Base-by-base conservation (phyloP, 2,888 invertebrate genomes). In the Cosmorhoe ocellata region DNA sequence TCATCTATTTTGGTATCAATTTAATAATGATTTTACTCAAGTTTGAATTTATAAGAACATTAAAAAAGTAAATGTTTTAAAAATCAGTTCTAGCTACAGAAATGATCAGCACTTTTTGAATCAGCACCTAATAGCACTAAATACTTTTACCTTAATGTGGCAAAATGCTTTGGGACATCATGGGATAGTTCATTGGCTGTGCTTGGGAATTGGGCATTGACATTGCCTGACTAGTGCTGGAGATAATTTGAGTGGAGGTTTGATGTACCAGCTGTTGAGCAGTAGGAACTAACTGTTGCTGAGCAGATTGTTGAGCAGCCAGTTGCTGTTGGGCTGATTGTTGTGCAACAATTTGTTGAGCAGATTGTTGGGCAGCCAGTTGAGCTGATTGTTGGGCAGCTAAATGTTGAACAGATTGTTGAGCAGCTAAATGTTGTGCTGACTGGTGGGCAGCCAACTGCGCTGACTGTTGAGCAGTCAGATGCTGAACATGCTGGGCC, bases 211-310 rank as follows among this genome's bases (percentile, higher is more conserved):
- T 89, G 18, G 87, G 66, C 59, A 90, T 59, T 45, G 87, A 85
- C 83, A 90, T 84, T 8, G 87, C 82, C 66, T 90, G 90, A 76
- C 88, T 89, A 68, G 87, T 83, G 63, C 83, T 90, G 5, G 90
- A 87, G 41, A 90, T 88, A 24, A 85, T 87, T 56, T 89, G 90
- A 22, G 85, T 82, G n/a, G 87, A 82, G 33, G 86, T 83, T 67
- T 90, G 89, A 59, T 87, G 89, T 13, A 89, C 89, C 27, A 89
- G 62, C 55, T 88, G 87, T 58, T 81, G 83, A 2, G 81, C 82
- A 10, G 84, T 76, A 7, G 84, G 83, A 22, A 84, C 84, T 18
- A 84, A 61, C 55, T 86, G 88, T 57, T 85, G 88, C 64, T 84
- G 85, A n/a, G 81, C 85, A 9, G 84, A 81, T 59, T 84, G 87